phyloP scores from a whole-genome alignment of 2,113 vertebrate species.

The Lichenostomus cassidix region DNA sequence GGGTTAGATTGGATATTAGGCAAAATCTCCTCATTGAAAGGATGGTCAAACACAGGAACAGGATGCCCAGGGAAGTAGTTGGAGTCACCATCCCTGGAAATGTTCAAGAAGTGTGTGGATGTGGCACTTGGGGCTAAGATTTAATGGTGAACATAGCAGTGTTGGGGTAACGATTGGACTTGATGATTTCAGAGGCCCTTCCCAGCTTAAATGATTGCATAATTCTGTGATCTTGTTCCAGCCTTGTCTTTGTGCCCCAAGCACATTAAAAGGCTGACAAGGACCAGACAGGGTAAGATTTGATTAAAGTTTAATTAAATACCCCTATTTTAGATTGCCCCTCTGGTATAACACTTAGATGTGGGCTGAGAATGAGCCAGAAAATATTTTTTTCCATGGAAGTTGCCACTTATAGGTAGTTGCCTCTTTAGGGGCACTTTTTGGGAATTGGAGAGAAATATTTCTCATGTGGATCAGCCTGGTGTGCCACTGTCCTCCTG shows the following conservation, averaged over 20 bases:
- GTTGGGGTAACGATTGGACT: neutral
- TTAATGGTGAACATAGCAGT: neutral
- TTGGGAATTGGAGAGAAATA: neutral
- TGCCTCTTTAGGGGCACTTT: neutral
- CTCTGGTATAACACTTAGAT: neutral
- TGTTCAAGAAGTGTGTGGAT: neutral
- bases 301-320: neutral
- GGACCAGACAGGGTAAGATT: neutral
- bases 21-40: neutral
- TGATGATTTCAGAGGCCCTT: neutral
- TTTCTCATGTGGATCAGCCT: neutral
- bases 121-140: neutral
- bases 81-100: neutral
- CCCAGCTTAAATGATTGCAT: neutral
- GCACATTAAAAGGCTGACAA: neutral
- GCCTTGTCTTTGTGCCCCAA: neutral
- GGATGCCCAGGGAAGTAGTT: neutral
- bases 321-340: neutral
- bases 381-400: neutral
- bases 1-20: neutral
- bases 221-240: neutral
- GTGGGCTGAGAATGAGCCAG: neutral
- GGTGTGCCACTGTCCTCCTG: neutral
- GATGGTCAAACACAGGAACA: neutral
- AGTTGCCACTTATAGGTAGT: neutral